These are phyloP conservation scores for Drosophila eohydei DNA, from an alignment of 2,888 invertebrate genomes.

Conservation along the genomic window DNA sequence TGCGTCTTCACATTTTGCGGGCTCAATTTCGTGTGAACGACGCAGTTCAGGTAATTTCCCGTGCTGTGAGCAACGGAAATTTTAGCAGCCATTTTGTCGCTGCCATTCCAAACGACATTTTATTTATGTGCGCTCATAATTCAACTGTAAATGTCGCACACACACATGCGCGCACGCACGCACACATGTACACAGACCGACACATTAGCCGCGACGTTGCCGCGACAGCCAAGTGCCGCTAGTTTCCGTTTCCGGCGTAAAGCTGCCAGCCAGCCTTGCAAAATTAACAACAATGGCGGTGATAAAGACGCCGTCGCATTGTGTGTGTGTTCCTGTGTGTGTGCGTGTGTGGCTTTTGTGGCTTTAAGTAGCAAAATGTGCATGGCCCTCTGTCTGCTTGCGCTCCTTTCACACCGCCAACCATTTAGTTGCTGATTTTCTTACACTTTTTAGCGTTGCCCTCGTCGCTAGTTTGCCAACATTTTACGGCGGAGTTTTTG, in stretches of 20 bases:
- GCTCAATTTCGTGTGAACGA: slow-evolving; percentile 74
- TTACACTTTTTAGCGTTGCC: slow-evolving; percentile 68
- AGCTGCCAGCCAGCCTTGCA: slow-evolving; percentile 69
- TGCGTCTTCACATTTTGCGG: slow-evolving; percentile 36
- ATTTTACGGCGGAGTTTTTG: slow-evolving; percentile 60
- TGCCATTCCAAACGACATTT: slow-evolving; percentile 68
- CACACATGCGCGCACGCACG: slow-evolving; percentile 15
- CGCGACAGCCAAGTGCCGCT: slow-evolving; percentile 71
- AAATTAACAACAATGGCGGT: slow-evolving; percentile 80
- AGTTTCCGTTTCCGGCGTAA: slow-evolving; percentile 77
- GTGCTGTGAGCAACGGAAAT: slow-evolving; percentile 55
- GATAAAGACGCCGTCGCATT: slow-evolving; percentile 71
- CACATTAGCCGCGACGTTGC: slow-evolving; percentile 59
- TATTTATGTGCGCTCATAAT: slow-evolving; percentile 78
- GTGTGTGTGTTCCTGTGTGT: slow-evolving; percentile 30
- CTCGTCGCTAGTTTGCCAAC: slow-evolving; percentile 64
- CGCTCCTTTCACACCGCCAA: slow-evolving; percentile 2
- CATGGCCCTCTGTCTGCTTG: slow-evolving; percentile 27
- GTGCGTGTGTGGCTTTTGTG: slow-evolving; percentile 71
- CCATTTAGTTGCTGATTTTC: slow-evolving; percentile 74
- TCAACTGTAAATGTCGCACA: slow-evolving; percentile 72
- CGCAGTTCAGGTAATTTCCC: slow-evolving; percentile 74
- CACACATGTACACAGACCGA: slow-evolving; percentile 30
- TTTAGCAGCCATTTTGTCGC: slow-evolving; percentile 74
- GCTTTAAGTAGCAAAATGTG: slow-evolving; percentile 78